Conservation (phyloP, 92 coral and sea anemone species). For the Epizoanthus rinbou region DNA sequence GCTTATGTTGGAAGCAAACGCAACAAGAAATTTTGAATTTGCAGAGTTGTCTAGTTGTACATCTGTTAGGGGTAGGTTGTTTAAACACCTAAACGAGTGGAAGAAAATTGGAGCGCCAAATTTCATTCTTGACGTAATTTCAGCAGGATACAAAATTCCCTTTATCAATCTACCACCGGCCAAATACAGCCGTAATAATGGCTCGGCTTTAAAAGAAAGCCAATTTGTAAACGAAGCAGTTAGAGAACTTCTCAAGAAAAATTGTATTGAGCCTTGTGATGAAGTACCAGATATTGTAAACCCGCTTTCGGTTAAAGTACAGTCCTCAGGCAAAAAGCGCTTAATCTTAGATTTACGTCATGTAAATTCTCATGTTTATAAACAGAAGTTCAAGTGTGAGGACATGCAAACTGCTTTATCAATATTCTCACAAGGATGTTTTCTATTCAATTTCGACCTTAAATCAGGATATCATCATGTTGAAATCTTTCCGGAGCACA, state of each 20-base stretch:
- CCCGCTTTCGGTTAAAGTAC: too few relatives aligned
- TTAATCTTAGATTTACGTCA: too few relatives aligned
- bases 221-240: too few relatives aligned
- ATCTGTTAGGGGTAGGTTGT: slow-evolving; percentile 36
- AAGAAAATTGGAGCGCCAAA: slow-evolving; percentile 17
- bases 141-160: background rate
- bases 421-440: background rate
- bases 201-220: too few relatives aligned
- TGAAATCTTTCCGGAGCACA: background rate
- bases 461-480: background rate
- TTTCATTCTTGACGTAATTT: background rate
- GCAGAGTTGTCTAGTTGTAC: slow-evolving; percentile 13
- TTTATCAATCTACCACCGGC: background rate
- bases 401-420: too few relatives aligned
- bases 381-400: too few relatives aligned
- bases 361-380: too few relatives aligned
- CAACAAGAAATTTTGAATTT: background rate
- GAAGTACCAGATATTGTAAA: too few relatives aligned
- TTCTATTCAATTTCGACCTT: slow-evolving; percentile 20
- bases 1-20: background rate
- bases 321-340: too few relatives aligned
- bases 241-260: too few relatives aligned
- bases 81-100: background rate
- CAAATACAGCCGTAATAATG: too few relatives aligned
- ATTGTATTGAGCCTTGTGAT: too few relatives aligned